Percentiles rank a stretch among this genome's conserved stretches.
phyloP scores from a whole-genome alignment of 2,888 invertebrate species.

The Piscicola geometra region DNA sequence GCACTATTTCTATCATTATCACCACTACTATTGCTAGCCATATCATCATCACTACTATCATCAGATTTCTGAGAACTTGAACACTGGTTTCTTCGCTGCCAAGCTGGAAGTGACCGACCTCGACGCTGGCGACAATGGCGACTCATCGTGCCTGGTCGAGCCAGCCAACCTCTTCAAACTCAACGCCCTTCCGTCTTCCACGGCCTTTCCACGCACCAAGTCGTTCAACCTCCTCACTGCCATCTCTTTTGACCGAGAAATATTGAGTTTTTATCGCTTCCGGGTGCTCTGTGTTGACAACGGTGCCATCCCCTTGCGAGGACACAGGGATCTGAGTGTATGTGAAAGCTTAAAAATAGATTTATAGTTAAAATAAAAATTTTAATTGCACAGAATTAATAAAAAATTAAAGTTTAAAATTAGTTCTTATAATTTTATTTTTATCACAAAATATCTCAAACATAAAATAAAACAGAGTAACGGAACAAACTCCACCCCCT shows the following conservation, averaged over 20 bases:
- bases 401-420: too few relatives aligned
- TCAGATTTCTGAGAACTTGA: conserved; percentile 36
- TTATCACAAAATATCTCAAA: not conserved
- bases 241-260: not conserved
- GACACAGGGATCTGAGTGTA: not conserved
- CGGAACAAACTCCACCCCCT: not conserved
- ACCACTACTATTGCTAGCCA: too few relatives aligned
- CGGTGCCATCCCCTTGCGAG: not conserved
- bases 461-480: not conserved
- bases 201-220: too few relatives aligned
- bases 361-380: not conserved
- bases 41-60: too few relatives aligned
- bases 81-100: conserved; percentile 28
- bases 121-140: conserved; percentile 27
- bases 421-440: too few relatives aligned
- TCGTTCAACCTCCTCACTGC: not conserved
- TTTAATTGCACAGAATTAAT: too few relatives aligned
- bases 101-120: conserved; percentile 35
- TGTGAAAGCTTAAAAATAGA: not conserved
- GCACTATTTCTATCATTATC: not conserved
- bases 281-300: not conserved
- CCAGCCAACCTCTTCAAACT: not conserved
- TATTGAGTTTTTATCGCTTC: not conserved
- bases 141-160: conserved; percentile 4
- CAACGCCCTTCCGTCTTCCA: not conserved